phyloP scores from a whole-genome alignment of 2,888 invertebrate genomes.

The Coleophora deauratella region DNA sequence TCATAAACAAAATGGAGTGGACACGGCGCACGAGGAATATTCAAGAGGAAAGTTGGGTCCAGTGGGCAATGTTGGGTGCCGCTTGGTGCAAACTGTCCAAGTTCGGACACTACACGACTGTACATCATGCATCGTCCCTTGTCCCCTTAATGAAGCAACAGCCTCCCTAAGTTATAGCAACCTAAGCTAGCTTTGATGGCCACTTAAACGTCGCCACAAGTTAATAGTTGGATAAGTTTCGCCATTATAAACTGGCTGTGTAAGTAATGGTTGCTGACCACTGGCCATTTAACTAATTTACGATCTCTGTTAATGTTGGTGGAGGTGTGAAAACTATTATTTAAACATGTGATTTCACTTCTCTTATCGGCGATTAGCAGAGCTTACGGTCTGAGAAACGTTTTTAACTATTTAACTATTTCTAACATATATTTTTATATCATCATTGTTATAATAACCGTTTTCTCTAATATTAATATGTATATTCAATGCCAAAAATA shows the following conservation, averaged over 20 bases:
- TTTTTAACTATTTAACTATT: too few species aligned
- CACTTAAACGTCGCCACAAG: constrained; percentile 52
- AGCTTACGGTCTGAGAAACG: too few species aligned
- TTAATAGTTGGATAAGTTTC: constrained; percentile 52
- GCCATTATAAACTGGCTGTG: constrained; percentile 49
- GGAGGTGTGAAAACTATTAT: too few species aligned
- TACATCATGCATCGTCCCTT: constrained; percentile 57
- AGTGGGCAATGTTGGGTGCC: constrained; percentile 48
- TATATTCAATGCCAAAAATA: too few species aligned
- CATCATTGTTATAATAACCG: too few species aligned
- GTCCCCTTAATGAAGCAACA: constrained; percentile 66
- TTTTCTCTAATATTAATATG: too few species aligned
- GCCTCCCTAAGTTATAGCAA: constrained; percentile 54
- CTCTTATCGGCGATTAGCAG: too few species aligned
- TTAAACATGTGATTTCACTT: too few species aligned
- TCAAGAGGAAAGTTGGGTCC: constrained; percentile 68
- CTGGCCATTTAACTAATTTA: too few species aligned
- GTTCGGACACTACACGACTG: constrained; percentile 36
- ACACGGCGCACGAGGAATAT: constrained; percentile 52
- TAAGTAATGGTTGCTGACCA: constrained; percentile 17
- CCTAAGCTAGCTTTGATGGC: constrained; percentile 64
- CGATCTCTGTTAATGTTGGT: too few species aligned
- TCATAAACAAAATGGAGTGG: constrained; percentile 52
- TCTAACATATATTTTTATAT: too few species aligned
- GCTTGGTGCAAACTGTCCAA: constrained; percentile 63